Conservation (phyloP, 2,888 invertebrate species). For the Epirrhoe alternata region DNA sequence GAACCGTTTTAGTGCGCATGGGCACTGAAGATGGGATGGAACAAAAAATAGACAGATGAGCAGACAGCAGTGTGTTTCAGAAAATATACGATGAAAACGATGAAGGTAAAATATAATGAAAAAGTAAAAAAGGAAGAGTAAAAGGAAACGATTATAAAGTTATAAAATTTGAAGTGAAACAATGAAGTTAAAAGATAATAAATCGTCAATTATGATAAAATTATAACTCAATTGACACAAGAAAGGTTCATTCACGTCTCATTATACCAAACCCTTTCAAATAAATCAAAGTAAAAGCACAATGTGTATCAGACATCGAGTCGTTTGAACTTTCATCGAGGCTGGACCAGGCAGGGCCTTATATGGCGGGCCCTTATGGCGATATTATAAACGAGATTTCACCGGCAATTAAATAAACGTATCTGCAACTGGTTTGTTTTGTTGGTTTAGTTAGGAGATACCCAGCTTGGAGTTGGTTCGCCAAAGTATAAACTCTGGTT, state of each 20-base stretch:
- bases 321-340: constrained; percentile 35
- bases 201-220: constrained; percentile 31
- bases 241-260: constrained; percentile 34
- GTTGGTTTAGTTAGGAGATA: constrained; percentile 25
- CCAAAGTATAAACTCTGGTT: constrained; percentile 15
- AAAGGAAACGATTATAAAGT: background rate
- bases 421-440: constrained; percentile 36
- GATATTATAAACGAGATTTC: constrained; percentile 46
- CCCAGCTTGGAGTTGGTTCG: constrained; percentile 5
- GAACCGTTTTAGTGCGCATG: constrained; percentile 43
- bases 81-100: background rate
- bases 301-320: constrained; percentile 42
- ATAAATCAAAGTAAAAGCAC: constrained; percentile 37
- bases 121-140: background rate
- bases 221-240: constrained; percentile 31
- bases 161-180: constrained; percentile 3
- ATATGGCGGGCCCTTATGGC: constrained; percentile 38
- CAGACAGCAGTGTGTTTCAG: constrained; percentile 7
- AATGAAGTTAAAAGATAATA: constrained; percentile 25
- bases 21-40: constrained; percentile 23
- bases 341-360: constrained; percentile 27
- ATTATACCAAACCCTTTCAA: constrained; percentile 35
- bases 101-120: background rate
- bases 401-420: constrained; percentile 49
- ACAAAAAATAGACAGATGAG: constrained; percentile 21